Conservation (phyloP, 2,888 invertebrate species). For the Acleris literana region DNA sequence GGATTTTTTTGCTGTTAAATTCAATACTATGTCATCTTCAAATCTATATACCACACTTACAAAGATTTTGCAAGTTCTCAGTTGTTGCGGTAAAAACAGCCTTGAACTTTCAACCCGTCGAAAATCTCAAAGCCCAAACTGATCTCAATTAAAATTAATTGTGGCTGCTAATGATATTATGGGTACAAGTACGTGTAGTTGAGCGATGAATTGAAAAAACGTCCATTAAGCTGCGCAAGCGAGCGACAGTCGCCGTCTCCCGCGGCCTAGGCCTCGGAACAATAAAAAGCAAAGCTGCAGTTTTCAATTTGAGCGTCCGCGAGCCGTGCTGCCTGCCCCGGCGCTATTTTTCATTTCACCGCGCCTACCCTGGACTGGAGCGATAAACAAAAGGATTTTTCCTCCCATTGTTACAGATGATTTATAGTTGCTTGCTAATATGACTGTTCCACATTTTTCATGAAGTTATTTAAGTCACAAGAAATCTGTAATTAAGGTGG, state of each 20-base stretch:
- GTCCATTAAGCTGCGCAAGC: conserved; percentile 14
- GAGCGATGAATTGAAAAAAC: conserved; percentile 18
- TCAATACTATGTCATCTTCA: too few species aligned
- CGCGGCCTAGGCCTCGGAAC: conserved; percentile 50
- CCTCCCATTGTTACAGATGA: conserved; percentile 62
- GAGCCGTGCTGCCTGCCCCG: conserved; percentile 46
- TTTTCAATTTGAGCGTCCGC: conserved; percentile 69
- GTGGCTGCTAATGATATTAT: conserved; percentile 6
- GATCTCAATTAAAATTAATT: conserved; percentile 1
- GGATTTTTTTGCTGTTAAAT: too few species aligned
- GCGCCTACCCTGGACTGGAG: conserved; percentile 51
- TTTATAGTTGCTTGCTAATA: conserved; percentile 43
- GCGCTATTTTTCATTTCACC: conserved; percentile 72
- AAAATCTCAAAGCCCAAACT: too few species aligned
- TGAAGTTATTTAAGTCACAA: not conserved
- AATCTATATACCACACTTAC: too few species aligned
- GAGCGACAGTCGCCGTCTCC: conserved; percentile 56
- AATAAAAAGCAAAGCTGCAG: conserved; percentile 70
- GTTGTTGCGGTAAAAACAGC: too few species aligned
- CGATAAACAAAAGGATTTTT: conserved; percentile 71
- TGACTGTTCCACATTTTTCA: not conserved
- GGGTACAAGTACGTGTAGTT: not conserved
- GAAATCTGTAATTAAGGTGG: not conserved
- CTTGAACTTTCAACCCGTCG: too few species aligned
- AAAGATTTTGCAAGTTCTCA: too few species aligned